Percentiles rank a stretch among this genome's conserved stretches.
These are phyloP conservation scores for Bambusicola thoracicus DNA, from an alignment of 2,113 vertebrate genomes.

Conservation along the genomic window DNA sequence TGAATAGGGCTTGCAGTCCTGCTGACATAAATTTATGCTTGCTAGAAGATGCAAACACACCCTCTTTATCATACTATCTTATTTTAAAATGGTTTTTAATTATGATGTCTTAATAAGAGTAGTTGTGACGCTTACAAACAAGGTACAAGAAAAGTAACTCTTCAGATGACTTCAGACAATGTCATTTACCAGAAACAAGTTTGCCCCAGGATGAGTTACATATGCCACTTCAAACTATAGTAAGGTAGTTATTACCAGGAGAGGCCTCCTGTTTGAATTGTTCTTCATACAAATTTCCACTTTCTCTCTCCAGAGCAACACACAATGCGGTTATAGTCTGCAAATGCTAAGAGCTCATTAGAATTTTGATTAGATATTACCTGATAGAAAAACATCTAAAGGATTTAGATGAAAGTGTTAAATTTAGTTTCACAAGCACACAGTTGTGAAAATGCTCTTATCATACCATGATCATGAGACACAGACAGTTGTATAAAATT, in stretches of 20 bases:
- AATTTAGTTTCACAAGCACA: neutral
- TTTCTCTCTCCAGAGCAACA: neutral
- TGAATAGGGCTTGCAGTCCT: neutral
- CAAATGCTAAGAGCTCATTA: neutral
- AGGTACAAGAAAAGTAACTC: slow-evolving; percentile 4
- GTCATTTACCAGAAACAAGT: slow-evolving; percentile 40
- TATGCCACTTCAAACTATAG: neutral
- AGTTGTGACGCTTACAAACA: slow-evolving; percentile 6
- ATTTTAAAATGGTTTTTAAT: slow-evolving; percentile 24
- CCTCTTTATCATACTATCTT: slow-evolving; percentile 2
- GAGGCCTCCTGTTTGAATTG: neutral
- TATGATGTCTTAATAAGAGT: slow-evolving; percentile 15
- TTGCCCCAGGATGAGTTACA: neutral
- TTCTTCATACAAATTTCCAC: neutral
- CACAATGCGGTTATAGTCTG: neutral
- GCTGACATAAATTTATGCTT: neutral
- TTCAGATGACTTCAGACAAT: neutral
- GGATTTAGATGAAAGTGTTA: neutral
- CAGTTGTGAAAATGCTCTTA: neutral
- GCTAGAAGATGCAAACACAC: slow-evolving; percentile 7
- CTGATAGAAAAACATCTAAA: neutral
- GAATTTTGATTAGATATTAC: neutral
- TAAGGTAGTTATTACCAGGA: neutral
- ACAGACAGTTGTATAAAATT: neutral
- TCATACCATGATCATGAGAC: neutral